A percentile compares a stretch with the other conserved stretches of the same genome.
phyloP scores from a whole-genome alignment of 1,140 invertebrate species.

The Drosophila ananassae region DNA sequence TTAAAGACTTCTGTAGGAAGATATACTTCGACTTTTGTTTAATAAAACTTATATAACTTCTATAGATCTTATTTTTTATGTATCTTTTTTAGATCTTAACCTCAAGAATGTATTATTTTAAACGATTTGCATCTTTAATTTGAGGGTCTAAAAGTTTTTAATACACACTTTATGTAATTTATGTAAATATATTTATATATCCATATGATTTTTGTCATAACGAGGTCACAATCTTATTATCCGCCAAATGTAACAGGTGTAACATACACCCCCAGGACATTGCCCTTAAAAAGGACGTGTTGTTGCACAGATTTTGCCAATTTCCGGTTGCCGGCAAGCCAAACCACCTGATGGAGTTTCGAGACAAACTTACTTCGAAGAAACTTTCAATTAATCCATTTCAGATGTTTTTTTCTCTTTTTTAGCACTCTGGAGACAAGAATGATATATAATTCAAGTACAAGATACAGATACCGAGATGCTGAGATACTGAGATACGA shows the following conservation, averaged over 20 bases:
- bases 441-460: slow-evolving; percentile 8
- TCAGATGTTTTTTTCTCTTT: slow-evolving; percentile 35
- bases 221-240: slow-evolving; percentile 35
- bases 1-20: background rate
- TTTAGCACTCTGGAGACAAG: slow-evolving; percentile 9
- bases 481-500: slow-evolving; percentile 1
- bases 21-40: no score
- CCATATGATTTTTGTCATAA: slow-evolving; percentile 12
- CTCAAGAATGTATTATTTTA: no score
- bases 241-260: slow-evolving; percentile 36
- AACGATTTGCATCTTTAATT: no score
- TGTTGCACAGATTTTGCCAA: slow-evolving; percentile 38
- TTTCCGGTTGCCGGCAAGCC: slow-evolving; percentile 13
- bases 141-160: no score
- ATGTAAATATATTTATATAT: no score
- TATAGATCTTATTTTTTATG: no score
- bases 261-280: slow-evolving; percentile 25
- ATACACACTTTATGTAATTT: no score
- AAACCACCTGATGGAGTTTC: slow-evolving; percentile 31
- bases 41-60: no score
- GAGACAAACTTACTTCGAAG: slow-evolving; percentile 21
- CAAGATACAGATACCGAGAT: slow-evolving; percentile 14
- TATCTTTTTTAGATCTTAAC: no score
- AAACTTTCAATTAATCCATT: slow-evolving; percentile 40
- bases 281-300: slow-evolving; percentile 26